A percentile compares a stretch with the other conserved stretches of the same genome.
Evolutionary conservation across 1,140 invertebrate species (phyloP).

Genomic region (Halictus rubicundus): DNA sequence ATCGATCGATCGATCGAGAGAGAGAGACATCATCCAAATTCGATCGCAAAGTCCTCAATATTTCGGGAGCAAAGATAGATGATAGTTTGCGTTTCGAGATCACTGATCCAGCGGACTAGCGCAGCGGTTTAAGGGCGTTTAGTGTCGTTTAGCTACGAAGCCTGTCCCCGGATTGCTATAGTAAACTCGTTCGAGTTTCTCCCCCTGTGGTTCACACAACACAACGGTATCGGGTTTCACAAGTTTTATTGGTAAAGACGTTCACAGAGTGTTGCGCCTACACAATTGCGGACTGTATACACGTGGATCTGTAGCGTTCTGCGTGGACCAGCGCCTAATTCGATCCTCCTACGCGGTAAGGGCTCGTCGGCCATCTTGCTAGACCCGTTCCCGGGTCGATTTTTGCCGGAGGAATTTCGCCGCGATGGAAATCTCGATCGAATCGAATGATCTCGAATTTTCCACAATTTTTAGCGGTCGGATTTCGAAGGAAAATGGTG

Average conservation of each 20-base stretch:
- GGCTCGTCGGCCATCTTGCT: background rate
- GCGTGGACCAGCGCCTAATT: constrained; percentile 23
- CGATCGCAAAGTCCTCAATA: no score
- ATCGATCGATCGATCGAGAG: no score
- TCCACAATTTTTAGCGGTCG: no score
- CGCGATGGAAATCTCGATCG: no score
- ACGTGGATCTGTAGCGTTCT: constrained; percentile 34
- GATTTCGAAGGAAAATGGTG: no score
- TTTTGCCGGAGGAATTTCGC: no score
- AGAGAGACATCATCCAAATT: no score
- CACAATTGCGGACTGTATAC: constrained; percentile 22
- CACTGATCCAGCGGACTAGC: constrained; percentile 28
- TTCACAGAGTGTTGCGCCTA: constrained; percentile 36
- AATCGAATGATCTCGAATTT: no score
- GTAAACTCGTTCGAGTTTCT: constrained; percentile 18
- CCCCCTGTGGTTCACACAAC: constrained; percentile 10
- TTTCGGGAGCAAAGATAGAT: no score
- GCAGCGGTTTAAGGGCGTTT: background rate
- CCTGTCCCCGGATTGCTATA: constrained; percentile 22
- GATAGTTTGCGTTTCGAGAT: no score
- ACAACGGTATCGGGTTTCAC: constrained; percentile 38
- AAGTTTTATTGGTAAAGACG: constrained; percentile 30
- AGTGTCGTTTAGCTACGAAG: constrained; percentile 42
- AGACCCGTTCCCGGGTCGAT: constrained; percentile 10
- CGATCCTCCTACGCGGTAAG: constrained; percentile 6